phyloP scores from a whole-genome alignment of 2,888 invertebrate genomes.

The Nasonovia ribisnigri region DNA sequence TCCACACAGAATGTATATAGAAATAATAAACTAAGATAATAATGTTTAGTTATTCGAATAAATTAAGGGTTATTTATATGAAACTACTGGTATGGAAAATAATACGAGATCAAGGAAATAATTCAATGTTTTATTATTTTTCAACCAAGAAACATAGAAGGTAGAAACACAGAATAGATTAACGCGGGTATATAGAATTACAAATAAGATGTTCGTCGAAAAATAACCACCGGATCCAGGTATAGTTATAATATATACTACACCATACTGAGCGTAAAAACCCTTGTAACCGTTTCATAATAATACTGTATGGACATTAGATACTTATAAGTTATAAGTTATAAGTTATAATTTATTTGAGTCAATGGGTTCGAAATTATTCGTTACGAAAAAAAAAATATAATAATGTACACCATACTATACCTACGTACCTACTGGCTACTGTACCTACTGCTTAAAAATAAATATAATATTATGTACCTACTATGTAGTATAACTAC shows the following conservation, averaged over 20 bases:
- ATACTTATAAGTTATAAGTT: not conserved
- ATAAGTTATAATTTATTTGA: not conserved
- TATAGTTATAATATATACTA: not conserved
- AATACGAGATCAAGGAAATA: not conserved
- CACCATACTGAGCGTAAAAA: not conserved
- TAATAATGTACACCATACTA: too few species aligned
- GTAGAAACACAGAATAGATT: not conserved
- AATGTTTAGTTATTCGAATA: conserved; percentile 7
- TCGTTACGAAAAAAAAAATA: not conserved
- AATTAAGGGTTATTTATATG: not conserved
- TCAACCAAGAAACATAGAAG: not conserved
- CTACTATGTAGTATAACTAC: too few species aligned
- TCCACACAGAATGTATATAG: not conserved
- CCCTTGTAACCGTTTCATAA: not conserved
- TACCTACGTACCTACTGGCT: too few species aligned
- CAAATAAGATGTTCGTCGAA: not conserved
- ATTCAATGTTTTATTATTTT: not conserved
- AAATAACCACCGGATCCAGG: not conserved
- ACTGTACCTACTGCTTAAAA: not conserved
- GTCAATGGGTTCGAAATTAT: not conserved
- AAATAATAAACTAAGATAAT: not conserved
- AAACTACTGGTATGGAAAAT: not conserved
- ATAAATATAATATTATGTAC: not conserved
- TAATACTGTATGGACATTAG: not conserved
- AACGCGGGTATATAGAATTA: conserved; percentile 1